A percentile compares a stretch with the other conserved stretches of the same genome.
Evolutionary conservation across 1,140 invertebrate species (phyloP).

Genomic region (Meloidogyne exigua): DNA sequence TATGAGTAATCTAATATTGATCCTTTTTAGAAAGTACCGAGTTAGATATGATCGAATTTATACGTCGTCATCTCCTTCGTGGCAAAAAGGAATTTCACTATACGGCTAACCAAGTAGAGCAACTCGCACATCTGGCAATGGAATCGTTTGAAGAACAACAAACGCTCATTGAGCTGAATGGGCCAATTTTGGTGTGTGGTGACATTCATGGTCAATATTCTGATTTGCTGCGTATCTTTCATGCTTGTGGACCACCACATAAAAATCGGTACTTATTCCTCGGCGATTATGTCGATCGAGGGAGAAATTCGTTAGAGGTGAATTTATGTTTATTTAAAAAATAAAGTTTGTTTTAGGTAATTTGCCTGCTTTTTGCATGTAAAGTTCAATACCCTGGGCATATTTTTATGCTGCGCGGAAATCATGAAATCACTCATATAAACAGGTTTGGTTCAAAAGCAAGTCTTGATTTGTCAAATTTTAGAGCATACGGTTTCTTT

Average conservation of each 20-base stretch:
- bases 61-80: neutral
- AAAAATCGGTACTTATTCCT: slow-evolving; percentile 21
- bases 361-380: neutral
- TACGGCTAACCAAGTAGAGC: neutral
- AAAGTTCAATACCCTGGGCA: neutral
- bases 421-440: slow-evolving; percentile 9
- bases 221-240: slow-evolving; percentile 66
- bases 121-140: neutral
- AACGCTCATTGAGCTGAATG: neutral
- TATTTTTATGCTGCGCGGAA: slow-evolving; percentile 8
- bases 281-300: slow-evolving; percentile 40
- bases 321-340: neutral
- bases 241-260: slow-evolving; percentile 50
- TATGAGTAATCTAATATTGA: neutral
- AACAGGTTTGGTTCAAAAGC: neutral
- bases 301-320: slow-evolving; percentile 25
- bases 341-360: neutral
- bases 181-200: slow-evolving; percentile 46
- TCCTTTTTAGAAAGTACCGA: neutral
- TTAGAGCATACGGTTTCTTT: slow-evolving; percentile 4
- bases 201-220: slow-evolving; percentile 67
- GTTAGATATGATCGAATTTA: neutral
- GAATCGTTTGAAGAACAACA: neutral
- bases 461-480: no score
- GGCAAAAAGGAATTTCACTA: slow-evolving; percentile 1